Percentiles rank a stretch among this genome's conserved stretches.
Evolutionary conservation across 2,113 vertebrate species (phyloP).

Genomic region (Vidua chalybeata): DNA sequence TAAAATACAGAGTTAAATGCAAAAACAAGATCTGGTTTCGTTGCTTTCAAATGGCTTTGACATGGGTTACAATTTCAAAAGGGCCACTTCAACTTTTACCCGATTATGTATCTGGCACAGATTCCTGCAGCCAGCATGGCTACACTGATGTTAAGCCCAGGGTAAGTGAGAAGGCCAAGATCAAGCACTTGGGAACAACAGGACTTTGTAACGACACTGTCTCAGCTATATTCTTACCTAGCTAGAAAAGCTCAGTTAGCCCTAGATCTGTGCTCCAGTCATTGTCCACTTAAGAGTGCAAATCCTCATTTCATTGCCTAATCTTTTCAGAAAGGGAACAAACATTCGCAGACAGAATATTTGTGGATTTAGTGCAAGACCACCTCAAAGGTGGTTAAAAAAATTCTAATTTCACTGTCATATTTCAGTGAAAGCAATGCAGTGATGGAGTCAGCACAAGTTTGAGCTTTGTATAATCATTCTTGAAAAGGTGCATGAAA

Average conservation of each 20-base stretch:
- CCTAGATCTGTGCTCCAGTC: background rate
- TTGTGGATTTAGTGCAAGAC: background rate
- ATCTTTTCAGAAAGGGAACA: background rate
- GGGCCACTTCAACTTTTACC: background rate
- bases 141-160: background rate
- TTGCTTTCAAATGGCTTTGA: background rate
- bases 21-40: background rate
- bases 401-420: background rate
- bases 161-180: background rate
- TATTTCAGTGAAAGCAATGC: background rate
- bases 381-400: background rate
- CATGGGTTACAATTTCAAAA: background rate
- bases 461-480: background rate
- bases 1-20: background rate
- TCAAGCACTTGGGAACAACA: background rate
- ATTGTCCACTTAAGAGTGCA: accelerated
- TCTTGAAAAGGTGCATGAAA: background rate
- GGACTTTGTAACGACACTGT: background rate
- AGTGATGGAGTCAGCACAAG: background rate
- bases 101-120: background rate
- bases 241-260: background rate
- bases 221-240: background rate
- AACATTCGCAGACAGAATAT: background rate
- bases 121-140: background rate
- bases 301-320: accelerated